Evolutionary conservation across 2,888 invertebrate genomes (phyloP).

Genomic region (Standfussiana lucernea): DNA sequence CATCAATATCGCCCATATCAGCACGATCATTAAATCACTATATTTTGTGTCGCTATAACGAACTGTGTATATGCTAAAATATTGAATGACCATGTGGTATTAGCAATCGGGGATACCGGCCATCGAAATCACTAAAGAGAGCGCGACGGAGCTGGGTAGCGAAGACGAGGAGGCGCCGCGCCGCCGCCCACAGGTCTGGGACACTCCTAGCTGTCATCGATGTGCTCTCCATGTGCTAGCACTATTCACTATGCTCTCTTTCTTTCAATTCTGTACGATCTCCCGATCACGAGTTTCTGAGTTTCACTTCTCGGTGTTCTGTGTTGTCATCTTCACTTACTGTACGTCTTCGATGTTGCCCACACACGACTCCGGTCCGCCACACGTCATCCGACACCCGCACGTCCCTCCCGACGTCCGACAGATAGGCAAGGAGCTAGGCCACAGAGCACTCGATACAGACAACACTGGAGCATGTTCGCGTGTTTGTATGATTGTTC

Average conservation of each 20-base stretch:
- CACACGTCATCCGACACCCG: constrained; percentile 77
- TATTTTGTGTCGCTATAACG: constrained; percentile 74
- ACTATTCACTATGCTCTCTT: constrained; percentile 88
- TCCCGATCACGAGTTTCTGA: constrained; percentile 86
- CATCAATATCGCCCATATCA: constrained; percentile 78
- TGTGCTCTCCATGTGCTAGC: constrained; percentile 89
- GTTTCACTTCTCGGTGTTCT: constrained; percentile 87
- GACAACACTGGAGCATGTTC: constrained; percentile 87
- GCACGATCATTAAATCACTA: constrained; percentile 78
- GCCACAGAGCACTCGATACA: constrained; percentile 88
- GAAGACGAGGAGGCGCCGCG: constrained; percentile 91
- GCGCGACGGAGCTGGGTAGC: constrained; percentile 92
- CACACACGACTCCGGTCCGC: constrained; percentile 81
- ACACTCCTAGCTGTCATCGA: constrained; percentile 89
- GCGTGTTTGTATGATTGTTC: constrained; percentile 86
- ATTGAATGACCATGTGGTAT: constrained; percentile 88
- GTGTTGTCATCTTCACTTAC: constrained; percentile 87
- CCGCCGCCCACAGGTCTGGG: constrained; percentile 90
- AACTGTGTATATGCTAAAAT: constrained; percentile 81
- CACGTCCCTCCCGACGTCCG: constrained; percentile 64
- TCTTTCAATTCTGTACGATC: constrained; percentile 85
- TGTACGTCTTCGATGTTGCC: constrained; percentile 85
- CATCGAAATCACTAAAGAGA: constrained; percentile 95
- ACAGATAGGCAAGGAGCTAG: constrained; percentile 74
- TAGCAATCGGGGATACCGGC: constrained; percentile 91